phyloP scores from a whole-genome alignment of 2,888 invertebrate species.

The Troides oblongomaculatus region DNA sequence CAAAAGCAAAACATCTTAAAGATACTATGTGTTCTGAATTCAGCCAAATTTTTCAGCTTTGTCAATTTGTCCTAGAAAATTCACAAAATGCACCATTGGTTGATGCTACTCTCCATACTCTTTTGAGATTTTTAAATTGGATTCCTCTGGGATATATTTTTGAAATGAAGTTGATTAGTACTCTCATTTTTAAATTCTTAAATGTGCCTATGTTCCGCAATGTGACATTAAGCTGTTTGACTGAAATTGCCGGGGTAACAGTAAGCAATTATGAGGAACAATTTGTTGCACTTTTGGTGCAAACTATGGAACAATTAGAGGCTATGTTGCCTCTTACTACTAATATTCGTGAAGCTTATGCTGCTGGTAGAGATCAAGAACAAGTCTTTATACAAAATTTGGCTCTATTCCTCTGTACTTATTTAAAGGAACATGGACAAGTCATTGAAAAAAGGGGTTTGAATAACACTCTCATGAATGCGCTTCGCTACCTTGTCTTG shows the following conservation, averaged over 20 bases:
- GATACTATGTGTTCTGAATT: conserved; percentile 99
- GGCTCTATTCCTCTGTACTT: conserved; percentile 97
- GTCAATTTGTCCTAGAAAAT: conserved; percentile 98
- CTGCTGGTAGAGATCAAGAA: conserved; percentile 95
- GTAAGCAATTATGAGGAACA: conserved; percentile 95
- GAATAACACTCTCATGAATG: conserved; percentile 88
- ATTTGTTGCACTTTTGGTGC: conserved; percentile 93
- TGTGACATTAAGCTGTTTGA: conserved; percentile 98
- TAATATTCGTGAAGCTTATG: conserved; percentile 96
- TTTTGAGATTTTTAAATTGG: conserved; percentile 98
- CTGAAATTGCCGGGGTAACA: conserved; percentile 97
- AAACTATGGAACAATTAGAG: conserved; percentile 95
- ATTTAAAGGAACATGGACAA: conserved; percentile 96
- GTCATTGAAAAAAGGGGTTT: conserved; percentile 91
- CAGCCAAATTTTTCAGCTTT: conserved; percentile 98
- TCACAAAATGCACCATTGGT: conserved; percentile 98
- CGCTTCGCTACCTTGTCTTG: conserved; percentile 91
- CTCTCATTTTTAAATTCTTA: conserved; percentile 97
- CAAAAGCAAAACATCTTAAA: conserved; percentile 99
- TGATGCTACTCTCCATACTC: conserved; percentile 96
- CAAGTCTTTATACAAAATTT: conserved; percentile 99
- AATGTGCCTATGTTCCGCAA: conserved; percentile 99
- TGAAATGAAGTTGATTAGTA: conserved; percentile 97
- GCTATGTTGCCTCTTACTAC: conserved; percentile 94
- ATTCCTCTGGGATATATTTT: conserved; percentile 99